These are phyloP conservation scores for Coenonympha glycerion DNA, from an alignment of 2,888 invertebrate genomes.

Conservation along the genomic window DNA sequence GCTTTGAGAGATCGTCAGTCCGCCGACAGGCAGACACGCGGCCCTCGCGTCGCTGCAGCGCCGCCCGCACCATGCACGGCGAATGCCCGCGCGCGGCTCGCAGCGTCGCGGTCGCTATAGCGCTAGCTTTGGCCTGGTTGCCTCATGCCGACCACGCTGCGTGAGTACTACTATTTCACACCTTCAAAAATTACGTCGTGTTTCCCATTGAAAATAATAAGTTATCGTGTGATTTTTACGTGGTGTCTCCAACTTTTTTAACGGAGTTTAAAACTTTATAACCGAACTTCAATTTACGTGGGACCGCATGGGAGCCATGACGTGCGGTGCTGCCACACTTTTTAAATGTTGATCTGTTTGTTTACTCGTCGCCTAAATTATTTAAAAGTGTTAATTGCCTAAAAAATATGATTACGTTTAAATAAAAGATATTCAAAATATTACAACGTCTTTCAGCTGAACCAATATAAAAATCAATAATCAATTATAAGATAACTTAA, in stretches of 20 bases:
- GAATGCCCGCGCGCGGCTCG: conserved; percentile 59
- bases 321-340: not conserved
- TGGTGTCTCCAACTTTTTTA: not conserved
- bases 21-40: conserved; percentile 60
- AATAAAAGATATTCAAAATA: no score
- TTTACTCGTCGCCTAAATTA: not conserved
- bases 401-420: not conserved
- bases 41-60: conserved; percentile 52
- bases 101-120: conserved; percentile 58
- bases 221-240: not conserved
- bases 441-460: no score
- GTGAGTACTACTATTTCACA: conserved; percentile 45
- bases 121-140: conserved; percentile 57
- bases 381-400: not conserved
- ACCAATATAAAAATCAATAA: no score
- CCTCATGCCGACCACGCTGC: conserved; percentile 59
- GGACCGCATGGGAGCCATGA: not conserved
- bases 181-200: not conserved
- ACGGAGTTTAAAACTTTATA: conserved; percentile 1
- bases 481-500: no score
- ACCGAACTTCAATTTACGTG: not conserved
- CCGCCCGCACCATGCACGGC: conserved; percentile 56
- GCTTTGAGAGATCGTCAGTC: conserved; percentile 47
- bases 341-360: not conserved
- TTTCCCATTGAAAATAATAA: not conserved